Percentiles rank a stretch among this genome's conserved stretches.
Conservation (phyloP, 2,797 vertebrate species). For the Phalanger gymnotis region DNA sequence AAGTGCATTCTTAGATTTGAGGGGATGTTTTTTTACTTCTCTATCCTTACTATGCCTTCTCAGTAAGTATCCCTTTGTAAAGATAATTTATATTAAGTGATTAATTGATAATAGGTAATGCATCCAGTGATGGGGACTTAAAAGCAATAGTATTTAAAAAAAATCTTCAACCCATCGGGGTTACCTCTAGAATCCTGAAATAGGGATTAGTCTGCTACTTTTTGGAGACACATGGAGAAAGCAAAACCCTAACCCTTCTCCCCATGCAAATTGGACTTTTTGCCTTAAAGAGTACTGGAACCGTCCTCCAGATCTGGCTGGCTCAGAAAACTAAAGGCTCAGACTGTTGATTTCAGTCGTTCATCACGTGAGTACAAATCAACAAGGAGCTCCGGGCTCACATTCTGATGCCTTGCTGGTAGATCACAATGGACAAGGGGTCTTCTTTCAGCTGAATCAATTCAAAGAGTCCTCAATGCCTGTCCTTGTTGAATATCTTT, state of each 20-base stretch:
- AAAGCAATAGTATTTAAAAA: neutral
- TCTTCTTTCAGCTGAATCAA: neutral
- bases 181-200: neutral
- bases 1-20: neutral
- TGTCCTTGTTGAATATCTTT: neutral
- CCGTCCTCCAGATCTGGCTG: neutral
- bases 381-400: neutral
- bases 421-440: neutral
- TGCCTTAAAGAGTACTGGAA: neutral
- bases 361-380: neutral
- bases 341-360: neutral
- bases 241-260: neutral
- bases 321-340: neutral
- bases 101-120: too few relatives aligned
- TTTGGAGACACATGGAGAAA: neutral
- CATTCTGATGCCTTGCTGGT: neutral
- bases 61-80: neutral
- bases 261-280: neutral
- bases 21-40: neutral
- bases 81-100: neutral
- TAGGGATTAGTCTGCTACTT: neutral
- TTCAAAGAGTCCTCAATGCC: neutral
- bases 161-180: neutral
- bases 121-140: neutral
- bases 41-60: neutral